phyloP scores from a whole-genome alignment of 2,797 vertebrate species.

The Pygocentrus nattereri region DNA sequence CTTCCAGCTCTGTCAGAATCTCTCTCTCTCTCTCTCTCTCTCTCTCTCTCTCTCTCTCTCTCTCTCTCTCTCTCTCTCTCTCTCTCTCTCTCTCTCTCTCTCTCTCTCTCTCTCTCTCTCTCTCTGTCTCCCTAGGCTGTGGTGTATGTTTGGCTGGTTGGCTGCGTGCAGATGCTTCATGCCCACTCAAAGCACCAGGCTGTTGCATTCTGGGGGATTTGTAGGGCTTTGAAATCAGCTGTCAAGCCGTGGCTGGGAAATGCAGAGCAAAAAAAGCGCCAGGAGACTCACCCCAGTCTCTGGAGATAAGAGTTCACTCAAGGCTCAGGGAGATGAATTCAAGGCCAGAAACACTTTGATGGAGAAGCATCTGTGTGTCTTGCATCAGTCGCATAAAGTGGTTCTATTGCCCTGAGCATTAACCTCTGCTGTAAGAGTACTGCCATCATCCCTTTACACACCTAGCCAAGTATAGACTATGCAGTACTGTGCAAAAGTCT shows the following conservation, averaged over 20 bases:
- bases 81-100: constrained; percentile 31
- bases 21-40: constrained; percentile 26
- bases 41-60: constrained; percentile 34
- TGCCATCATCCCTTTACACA: constrained; percentile 23
- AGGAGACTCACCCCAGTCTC: constrained; percentile 80
- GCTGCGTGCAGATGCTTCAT: constrained; percentile 58
- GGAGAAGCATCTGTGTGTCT: constrained; percentile 39
- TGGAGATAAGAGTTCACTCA: constrained; percentile 79
- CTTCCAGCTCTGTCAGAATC: constrained; percentile 50
- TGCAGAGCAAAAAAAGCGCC: constrained; percentile 60
- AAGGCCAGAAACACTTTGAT: constrained; percentile 51
- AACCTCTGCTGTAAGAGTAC: constrained; percentile 17
- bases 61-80: constrained; percentile 27
- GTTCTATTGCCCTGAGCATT: constrained; percentile 35
- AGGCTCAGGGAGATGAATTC: constrained; percentile 69
- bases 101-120: constrained; percentile 26
- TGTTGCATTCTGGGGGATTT: constrained; percentile 60
- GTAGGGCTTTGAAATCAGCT: constrained; percentile 71
- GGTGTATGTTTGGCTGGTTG: constrained; percentile 54
- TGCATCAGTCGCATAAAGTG: constrained; percentile 45
- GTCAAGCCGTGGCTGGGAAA: constrained; percentile 67
- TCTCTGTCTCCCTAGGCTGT: constrained; percentile 48
- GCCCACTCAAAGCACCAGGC: constrained; percentile 60
- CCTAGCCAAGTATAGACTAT: too few species aligned
- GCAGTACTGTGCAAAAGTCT: too few species aligned